Percentiles rank a stretch among this genome's conserved stretches.
phyloP scores from a whole-genome alignment of 2,797 vertebrate species.

The Gymnocypris eckloni region DNA sequence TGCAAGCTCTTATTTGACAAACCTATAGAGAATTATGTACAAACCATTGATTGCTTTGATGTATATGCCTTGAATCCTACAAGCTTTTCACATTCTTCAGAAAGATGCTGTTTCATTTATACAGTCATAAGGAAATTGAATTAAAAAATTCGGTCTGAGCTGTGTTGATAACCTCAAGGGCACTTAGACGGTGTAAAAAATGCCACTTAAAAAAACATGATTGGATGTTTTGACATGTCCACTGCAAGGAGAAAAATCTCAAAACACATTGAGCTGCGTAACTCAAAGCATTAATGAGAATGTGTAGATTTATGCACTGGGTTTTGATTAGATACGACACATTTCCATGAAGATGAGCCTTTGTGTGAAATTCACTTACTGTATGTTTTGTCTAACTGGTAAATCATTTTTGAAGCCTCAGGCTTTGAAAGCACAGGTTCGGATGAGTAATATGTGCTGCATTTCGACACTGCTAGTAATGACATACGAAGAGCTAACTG shows the following conservation, averaged over 20 bases:
- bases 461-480: slow-evolving; percentile 8
- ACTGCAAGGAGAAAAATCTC: slow-evolving; percentile 21
- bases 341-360: background rate
- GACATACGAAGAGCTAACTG: slow-evolving; percentile 10
- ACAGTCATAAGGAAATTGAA: slow-evolving; percentile 26
- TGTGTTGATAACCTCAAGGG: slow-evolving; percentile 33
- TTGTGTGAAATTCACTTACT: background rate
- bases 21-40: background rate
- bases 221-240: slow-evolving; percentile 8
- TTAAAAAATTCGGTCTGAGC: slow-evolving; percentile 38
- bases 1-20: background rate
- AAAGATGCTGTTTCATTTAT: background rate
- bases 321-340: background rate
- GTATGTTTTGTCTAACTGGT: background rate
- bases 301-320: background rate
- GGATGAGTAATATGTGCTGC: slow-evolving; percentile 16
- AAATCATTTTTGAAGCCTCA: background rate
- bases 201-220: slow-evolving; percentile 39
- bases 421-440: slow-evolving; percentile 26
- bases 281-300: slow-evolving; percentile 9
- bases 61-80: background rate
- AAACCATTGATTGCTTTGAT: background rate
- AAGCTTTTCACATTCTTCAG: slow-evolving; percentile 13
- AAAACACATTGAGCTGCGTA: background rate
- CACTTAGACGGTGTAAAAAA: slow-evolving; percentile 26